A percentile compares a stretch with the other conserved stretches of the same genome.
Evolutionary conservation across 2,888 invertebrate genomes (phyloP).

Genomic region (Callyntrura guangdongensis): DNA sequence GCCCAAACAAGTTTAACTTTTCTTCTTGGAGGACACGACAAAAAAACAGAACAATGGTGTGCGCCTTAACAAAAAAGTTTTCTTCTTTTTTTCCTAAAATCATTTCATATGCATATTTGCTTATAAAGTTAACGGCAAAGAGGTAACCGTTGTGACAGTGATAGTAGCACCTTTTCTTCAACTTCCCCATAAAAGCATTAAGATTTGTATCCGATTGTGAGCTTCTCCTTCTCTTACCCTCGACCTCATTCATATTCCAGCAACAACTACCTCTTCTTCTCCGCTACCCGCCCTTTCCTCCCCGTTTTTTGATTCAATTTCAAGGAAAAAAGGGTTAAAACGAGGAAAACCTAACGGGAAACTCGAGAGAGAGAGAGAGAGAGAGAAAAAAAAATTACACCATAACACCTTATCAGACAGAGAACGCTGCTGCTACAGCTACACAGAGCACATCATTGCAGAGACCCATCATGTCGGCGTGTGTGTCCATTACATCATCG

Average conservation of each 20-base stretch:
- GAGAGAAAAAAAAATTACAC: background rate
- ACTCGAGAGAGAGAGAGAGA: no score
- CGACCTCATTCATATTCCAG: conserved; percentile 32
- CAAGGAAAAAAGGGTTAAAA: conserved; percentile 1
- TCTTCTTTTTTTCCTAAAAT: background rate
- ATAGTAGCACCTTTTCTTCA: background rate
- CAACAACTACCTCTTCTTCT: background rate
- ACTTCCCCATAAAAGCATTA: background rate
- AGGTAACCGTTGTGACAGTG: background rate
- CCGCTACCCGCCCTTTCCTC: background rate
- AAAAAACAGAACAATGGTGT: conserved; percentile 18
- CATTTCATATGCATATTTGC: background rate
- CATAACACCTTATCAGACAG: background rate
- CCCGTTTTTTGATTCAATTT: conserved; percentile 17
- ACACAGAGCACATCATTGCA: background rate
- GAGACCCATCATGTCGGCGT: background rate
- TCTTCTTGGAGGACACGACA: conserved; percentile 4
- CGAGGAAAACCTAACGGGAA: no score
- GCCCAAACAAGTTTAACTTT: conserved; percentile 5
- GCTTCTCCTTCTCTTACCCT: background rate
- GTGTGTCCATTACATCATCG: background rate
- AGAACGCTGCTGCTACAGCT: background rate
- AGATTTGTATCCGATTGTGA: conserved; percentile 52
- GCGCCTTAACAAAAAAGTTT: background rate
- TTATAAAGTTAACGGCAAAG: background rate